These are phyloP conservation scores for Chondrilla cf. caribensis DNA, from an alignment of 37 sponge, comb jelly and placozoan genomes.

Conservation along the genomic window DNA sequence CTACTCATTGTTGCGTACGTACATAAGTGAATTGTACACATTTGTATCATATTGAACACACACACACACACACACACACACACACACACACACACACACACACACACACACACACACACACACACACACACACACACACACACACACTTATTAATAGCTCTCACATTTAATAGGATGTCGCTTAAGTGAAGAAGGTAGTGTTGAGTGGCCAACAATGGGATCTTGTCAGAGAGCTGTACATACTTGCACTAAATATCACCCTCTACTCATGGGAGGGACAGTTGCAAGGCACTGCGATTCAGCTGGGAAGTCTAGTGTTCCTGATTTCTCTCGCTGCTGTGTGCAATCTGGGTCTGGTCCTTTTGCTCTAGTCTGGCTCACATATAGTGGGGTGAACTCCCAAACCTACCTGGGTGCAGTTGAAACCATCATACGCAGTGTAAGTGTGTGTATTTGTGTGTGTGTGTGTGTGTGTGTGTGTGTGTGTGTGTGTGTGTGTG, in stretches of 20 bases:
- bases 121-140: too few relatives aligned
- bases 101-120: too few relatives aligned
- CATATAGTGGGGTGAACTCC: neutral
- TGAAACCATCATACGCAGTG: neutral
- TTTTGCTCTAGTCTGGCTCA: neutral
- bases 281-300: neutral
- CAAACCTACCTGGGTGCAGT: neutral
- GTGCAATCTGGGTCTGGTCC: neutral
- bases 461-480: too few relatives aligned
- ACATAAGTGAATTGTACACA: too few relatives aligned
- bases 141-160: too few relatives aligned
- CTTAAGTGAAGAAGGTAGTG: neutral
- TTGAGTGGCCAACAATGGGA: neutral
- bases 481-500: neutral
- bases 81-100: too few relatives aligned
- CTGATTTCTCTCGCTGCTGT: neutral
- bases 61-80: too few relatives aligned
- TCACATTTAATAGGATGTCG: neutral
- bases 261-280: neutral
- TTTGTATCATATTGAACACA: too few relatives aligned
- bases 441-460: too few relatives aligned
- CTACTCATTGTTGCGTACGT: too few relatives aligned
- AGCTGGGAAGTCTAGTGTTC: neutral
- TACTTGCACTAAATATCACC: neutral
- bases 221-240: neutral